Percentiles rank a stretch among this genome's conserved stretches.
These are phyloP conservation scores for Morone chrysops DNA, from an alignment of 2,113 vertebrate genomes.

Conservation along the genomic window DNA sequence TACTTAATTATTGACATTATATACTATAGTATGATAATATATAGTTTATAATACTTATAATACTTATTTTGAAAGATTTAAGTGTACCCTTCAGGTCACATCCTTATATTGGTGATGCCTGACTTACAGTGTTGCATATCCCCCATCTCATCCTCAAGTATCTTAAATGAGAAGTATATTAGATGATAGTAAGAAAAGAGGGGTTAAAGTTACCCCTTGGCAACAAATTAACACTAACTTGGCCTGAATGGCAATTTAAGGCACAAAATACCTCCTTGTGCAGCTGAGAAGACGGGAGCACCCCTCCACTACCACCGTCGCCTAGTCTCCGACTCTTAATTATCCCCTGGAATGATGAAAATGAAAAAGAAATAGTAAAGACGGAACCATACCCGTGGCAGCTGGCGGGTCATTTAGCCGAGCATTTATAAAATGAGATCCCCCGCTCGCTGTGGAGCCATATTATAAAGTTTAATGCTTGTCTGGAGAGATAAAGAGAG, in stretches of 20 bases:
- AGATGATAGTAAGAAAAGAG: not conserved
- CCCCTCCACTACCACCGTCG: not conserved
- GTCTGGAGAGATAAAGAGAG: conserved; percentile 63
- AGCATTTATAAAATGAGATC: conserved; percentile 69
- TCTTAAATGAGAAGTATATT: not conserved
- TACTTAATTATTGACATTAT: no score
- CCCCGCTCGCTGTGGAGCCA: conserved; percentile 15
- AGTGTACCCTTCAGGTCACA: not conserved
- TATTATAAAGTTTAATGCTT: conserved; percentile 68
- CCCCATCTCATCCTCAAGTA: not conserved
- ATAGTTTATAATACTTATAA: no score
- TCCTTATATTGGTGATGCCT: not conserved
- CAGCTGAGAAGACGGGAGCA: conserved; percentile 13
- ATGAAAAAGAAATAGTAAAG: conserved; percentile 65
- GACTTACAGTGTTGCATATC: not conserved
- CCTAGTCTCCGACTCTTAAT: conserved; percentile 51
- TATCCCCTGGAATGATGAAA: conserved; percentile 65
- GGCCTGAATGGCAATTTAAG: conserved; percentile 21
- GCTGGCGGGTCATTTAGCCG: conserved; percentile 61
- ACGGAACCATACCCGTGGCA: conserved; percentile 46
- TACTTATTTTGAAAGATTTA: not conserved
- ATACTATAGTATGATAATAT: no score
- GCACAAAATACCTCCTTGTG: not conserved
- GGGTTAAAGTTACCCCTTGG: not conserved
- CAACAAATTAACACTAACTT: not conserved